These are phyloP conservation scores for Hippocampus kuda DNA, from an alignment of 2,797 vertebrate species.

Conservation along the genomic window DNA sequence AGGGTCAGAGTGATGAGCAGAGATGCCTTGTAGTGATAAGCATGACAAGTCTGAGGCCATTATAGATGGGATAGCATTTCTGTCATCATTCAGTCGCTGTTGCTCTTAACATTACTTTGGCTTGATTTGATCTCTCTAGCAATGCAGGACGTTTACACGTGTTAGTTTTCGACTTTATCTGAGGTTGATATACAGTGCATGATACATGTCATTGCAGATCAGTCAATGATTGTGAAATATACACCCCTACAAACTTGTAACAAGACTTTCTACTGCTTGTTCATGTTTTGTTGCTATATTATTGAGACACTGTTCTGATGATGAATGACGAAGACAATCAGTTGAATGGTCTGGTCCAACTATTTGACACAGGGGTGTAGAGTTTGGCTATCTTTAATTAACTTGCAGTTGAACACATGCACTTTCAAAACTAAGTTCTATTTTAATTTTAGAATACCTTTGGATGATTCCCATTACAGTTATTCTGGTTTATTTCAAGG, in stretches of 20 bases:
- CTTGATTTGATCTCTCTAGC: conserved; percentile 8
- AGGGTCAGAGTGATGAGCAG: conserved; percentile 48
- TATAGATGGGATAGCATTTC: conserved; percentile 35
- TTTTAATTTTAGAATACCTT: neutral
- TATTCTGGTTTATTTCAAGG: neutral
- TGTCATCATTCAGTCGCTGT: conserved; percentile 28
- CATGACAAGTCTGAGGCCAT: conserved; percentile 44
- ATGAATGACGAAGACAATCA: neutral
- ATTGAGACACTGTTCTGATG: neutral
- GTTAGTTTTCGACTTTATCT: neutral
- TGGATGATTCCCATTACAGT: neutral
- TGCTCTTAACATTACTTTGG: conserved; percentile 9
- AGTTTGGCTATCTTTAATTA: neutral
- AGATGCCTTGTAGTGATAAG: conserved; percentile 58
- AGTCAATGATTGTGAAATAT: neutral
- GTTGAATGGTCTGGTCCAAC: neutral
- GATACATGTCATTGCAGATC: neutral
- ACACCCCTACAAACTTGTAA: neutral
- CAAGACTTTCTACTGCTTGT: neutral
- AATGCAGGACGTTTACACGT: neutral
- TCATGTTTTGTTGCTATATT: neutral
- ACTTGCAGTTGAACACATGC: neutral
- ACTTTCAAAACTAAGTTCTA: neutral
- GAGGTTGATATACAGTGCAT: neutral
- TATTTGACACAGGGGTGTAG: neutral